phyloP scores from a whole-genome alignment of 2,797 vertebrate genomes.

The Allobates femoralis region DNA sequence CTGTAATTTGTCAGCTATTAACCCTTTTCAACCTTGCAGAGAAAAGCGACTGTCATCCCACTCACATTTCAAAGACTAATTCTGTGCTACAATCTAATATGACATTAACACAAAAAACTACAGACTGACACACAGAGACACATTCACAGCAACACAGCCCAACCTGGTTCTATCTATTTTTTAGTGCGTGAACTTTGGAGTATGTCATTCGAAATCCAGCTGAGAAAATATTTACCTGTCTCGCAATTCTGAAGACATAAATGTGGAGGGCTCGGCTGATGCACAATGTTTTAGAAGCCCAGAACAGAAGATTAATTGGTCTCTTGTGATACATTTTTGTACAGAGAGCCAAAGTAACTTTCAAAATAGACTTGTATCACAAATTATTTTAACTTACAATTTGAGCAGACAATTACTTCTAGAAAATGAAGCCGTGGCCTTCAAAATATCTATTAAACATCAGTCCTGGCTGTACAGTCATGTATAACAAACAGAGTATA shows the following conservation, averaged over 20 bases:
- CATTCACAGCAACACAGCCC: not conserved
- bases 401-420: not conserved
- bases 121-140: not conserved
- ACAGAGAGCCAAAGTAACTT: slow-evolving; percentile 10
- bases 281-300: slow-evolving; percentile 19
- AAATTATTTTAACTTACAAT: slow-evolving; percentile 26
- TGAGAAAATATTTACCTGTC: slow-evolving; percentile 47
- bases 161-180: slow-evolving; percentile 22
- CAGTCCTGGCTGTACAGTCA: too few species aligned
- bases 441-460: not conserved
- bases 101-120: slow-evolving; percentile 1
- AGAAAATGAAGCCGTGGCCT: not conserved
- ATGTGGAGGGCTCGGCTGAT: slow-evolving; percentile 22
- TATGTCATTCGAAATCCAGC: slow-evolving; percentile 27
- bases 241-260: slow-evolving; percentile 15
- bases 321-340: slow-evolving; percentile 26
- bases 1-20: slow-evolving; percentile 4
- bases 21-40: not conserved
- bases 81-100: not conserved
- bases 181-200: not conserved
- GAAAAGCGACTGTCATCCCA: not conserved
- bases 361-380: slow-evolving; percentile 20
- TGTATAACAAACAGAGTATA: too few species aligned
- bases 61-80: not conserved
- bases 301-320: slow-evolving; percentile 37